Evolutionary conservation across 2,888 invertebrate genomes (phyloP).

Genomic region (Caenorhabditis zanzibari): DNA sequence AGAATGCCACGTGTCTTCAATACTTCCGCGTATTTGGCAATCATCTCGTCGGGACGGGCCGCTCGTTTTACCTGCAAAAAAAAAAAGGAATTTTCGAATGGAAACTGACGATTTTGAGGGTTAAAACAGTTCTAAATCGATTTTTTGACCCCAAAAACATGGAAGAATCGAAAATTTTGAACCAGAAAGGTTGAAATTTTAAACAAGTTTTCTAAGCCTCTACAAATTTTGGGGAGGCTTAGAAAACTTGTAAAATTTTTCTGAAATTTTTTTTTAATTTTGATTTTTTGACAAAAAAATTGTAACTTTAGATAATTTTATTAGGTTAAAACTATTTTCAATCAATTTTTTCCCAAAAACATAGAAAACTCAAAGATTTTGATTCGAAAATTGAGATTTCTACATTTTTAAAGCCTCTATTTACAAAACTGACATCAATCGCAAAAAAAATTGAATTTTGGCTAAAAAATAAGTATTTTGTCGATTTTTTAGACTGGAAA

Average conservation of each 20-base stretch:
- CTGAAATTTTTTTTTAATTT: no score
- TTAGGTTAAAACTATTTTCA: no score
- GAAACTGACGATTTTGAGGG: not conserved
- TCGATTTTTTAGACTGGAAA: not conserved
- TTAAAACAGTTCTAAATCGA: not conserved
- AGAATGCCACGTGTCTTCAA: conserved; percentile 67
- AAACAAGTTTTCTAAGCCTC: no score
- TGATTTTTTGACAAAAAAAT: no score
- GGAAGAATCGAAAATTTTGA: not conserved
- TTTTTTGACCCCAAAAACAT: not conserved
- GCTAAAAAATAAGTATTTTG: not conserved
- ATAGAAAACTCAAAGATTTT: no score
- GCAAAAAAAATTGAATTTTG: not conserved
- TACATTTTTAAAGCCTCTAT: no score
- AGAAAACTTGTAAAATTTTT: no score
- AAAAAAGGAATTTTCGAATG: not conserved
- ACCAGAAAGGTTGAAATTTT: not conserved
- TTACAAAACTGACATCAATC: no score
- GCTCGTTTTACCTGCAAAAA: conserved; percentile 45
- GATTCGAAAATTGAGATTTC: no score
- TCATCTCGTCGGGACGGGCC: conserved; percentile 46
- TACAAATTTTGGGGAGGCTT: no score
- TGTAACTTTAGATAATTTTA: no score
- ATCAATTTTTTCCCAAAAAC: no score
- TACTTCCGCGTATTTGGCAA: conserved; percentile 66